Conservation (phyloP, 2,797 vertebrate genomes). For the Holocentrus rufus region DNA sequence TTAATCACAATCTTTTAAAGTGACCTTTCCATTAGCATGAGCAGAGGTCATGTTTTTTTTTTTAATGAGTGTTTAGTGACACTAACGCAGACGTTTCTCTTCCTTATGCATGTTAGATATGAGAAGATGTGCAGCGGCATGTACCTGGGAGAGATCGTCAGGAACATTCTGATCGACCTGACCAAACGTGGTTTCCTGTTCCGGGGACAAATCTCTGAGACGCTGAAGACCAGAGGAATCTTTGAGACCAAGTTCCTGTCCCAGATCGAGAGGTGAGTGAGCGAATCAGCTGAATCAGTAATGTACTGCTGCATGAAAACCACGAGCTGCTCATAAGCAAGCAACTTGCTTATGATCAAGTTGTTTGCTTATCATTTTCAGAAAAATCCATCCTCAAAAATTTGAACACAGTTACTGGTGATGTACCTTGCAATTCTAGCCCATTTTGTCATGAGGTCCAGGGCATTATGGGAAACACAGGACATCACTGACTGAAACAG, state of each 20-base stretch:
- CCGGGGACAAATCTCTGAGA: conserved; percentile 96
- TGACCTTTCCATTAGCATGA: background rate
- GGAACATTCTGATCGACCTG: conserved; percentile 96
- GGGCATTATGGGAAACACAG: no score
- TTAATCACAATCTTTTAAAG: background rate
- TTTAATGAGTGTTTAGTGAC: background rate
- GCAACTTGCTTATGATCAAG: no score
- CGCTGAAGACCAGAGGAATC: conserved; percentile 94
- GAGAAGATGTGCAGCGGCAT: conserved; percentile 99
- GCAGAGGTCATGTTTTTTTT: background rate
- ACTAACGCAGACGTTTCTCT: background rate
- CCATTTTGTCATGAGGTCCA: no score
- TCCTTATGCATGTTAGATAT: conserved; percentile 77
- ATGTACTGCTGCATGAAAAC: no score
- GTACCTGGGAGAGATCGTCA: conserved; percentile 98
- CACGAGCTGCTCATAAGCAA: no score
- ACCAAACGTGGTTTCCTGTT: conserved; percentile 97
- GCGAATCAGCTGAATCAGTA: no score
- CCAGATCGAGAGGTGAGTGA: conserved; percentile 94
- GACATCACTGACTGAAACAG: no score
- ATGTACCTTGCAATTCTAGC: no score
- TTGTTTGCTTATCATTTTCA: no score
- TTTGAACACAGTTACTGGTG: no score
- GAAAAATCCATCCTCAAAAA: no score
- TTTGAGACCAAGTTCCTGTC: conserved; percentile 99